A percentile compares a stretch with the other conserved stretches of the same genome.
Evolutionary conservation across 2,113 vertebrate species (phyloP).

Genomic region (Panurus biarmicus): DNA sequence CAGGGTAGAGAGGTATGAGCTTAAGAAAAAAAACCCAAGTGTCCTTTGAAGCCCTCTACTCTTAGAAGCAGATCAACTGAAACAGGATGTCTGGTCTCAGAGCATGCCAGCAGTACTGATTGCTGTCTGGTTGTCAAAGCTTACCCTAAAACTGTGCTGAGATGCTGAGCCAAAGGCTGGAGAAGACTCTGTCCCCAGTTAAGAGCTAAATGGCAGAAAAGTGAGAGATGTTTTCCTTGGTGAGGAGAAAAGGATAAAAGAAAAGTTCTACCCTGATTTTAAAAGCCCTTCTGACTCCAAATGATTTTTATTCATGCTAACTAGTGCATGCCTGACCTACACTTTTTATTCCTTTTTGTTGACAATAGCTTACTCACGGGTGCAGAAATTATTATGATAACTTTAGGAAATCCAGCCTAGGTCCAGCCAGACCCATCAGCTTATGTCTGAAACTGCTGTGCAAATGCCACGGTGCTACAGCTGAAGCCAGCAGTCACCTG

Average conservation of each 20-base stretch:
- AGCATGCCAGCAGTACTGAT: background rate
- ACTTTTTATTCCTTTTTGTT: background rate
- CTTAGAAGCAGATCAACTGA: background rate
- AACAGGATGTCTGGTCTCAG: constrained; percentile 25
- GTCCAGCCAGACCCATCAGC: background rate
- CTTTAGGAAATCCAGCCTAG: background rate
- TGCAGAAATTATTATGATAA: background rate
- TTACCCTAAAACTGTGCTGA: background rate
- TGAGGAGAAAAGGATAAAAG: background rate
- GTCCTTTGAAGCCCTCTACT: background rate
- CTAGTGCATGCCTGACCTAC: background rate
- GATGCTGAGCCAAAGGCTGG: background rate
- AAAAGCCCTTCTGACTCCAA: background rate
- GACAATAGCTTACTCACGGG: background rate
- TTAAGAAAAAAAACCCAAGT: background rate
- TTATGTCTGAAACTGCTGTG: background rate
- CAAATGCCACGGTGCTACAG: background rate
- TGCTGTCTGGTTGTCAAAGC: background rate
- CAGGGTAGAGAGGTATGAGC: background rate
- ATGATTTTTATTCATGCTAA: background rate
- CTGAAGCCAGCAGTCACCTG: background rate
- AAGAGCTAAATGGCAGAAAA: background rate
- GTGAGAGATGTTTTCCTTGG: background rate
- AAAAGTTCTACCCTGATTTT: background rate
- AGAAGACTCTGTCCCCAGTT: background rate